Conservation (phyloP, 2,113 vertebrate genomes). For the Siniperca chuatsi region DNA sequence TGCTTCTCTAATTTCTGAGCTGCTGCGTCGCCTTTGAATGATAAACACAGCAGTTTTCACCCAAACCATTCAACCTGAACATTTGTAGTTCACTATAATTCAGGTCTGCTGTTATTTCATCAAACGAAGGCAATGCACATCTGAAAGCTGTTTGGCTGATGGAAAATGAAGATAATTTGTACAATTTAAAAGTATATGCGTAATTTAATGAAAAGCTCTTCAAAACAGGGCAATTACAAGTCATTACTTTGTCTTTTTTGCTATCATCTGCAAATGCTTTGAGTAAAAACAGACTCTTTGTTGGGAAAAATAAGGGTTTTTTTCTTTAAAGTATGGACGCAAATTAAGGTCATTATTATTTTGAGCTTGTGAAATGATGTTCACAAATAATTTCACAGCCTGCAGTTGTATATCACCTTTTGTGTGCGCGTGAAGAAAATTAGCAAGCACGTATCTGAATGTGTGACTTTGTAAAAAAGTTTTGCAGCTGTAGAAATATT, state of each 20-base stretch:
- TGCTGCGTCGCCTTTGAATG: slow-evolving; percentile 1
- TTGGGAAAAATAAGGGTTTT: neutral
- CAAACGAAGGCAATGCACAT: slow-evolving; percentile 15
- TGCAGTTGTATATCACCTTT: no score
- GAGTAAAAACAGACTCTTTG: neutral
- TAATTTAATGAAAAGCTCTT: slow-evolving; percentile 46
- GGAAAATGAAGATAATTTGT: slow-evolving; percentile 39
- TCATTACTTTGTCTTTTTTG: slow-evolving; percentile 4
- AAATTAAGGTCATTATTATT: no score
- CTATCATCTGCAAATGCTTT: neutral
- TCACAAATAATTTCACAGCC: no score
- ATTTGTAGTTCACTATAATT: slow-evolving; percentile 36
- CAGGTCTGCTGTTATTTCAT: slow-evolving; percentile 28
- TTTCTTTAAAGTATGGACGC: neutral
- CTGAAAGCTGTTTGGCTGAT: slow-evolving; percentile 28
- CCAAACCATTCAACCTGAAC: slow-evolving; percentile 37
- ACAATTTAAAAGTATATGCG: slow-evolving; percentile 30
- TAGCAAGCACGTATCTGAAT: no score
- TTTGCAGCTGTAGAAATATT: no score
- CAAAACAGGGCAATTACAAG: slow-evolving; percentile 13
- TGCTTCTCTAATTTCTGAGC: slow-evolving; percentile 11
- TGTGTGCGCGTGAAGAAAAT: no score
- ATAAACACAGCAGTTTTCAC: slow-evolving; percentile 30
- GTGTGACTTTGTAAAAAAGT: no score
- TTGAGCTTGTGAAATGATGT: no score